Evolutionary conservation across 2,113 vertebrate species (phyloP).

Genomic region (Probosciger aterrimus): DNA sequence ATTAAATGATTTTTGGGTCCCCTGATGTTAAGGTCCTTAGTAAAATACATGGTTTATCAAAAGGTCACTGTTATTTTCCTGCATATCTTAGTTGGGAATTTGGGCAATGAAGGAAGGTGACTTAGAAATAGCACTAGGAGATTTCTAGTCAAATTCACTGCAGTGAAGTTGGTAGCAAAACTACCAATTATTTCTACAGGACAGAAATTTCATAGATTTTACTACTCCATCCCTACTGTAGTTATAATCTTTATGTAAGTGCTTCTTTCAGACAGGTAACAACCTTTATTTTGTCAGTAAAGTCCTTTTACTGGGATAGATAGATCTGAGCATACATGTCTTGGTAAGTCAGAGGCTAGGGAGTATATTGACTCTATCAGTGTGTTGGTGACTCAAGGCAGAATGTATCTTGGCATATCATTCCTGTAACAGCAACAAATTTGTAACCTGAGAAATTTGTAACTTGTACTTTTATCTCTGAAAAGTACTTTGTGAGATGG

Average conservation of each 20-base stretch:
- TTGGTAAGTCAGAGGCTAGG: neutral
- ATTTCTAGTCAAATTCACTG: neutral
- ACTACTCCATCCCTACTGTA: neutral
- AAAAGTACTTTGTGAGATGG: neutral
- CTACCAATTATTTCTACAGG: neutral
- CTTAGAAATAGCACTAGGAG: neutral
- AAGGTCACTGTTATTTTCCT: neutral
- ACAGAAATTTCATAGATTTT: neutral
- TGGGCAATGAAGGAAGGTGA: neutral
- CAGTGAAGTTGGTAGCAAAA: neutral
- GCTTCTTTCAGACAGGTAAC: neutral
- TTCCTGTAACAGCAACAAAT: neutral
- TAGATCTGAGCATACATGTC: neutral
- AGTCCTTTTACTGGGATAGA: neutral
- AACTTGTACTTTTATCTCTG: neutral
- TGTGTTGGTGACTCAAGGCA: neutral
- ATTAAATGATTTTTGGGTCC: neutral
- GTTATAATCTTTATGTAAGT: neutral
- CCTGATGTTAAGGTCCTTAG: neutral
- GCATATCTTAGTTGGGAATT: neutral
- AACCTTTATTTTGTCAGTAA: neutral
- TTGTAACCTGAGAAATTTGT: neutral
- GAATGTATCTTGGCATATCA: neutral
- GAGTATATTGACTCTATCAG: neutral
- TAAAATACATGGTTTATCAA: neutral